A percentile compares a stretch with the other conserved stretches of the same genome.
Conservation (phyloP, 2,113 vertebrate genomes). For the Carlito syrichta region DNA sequence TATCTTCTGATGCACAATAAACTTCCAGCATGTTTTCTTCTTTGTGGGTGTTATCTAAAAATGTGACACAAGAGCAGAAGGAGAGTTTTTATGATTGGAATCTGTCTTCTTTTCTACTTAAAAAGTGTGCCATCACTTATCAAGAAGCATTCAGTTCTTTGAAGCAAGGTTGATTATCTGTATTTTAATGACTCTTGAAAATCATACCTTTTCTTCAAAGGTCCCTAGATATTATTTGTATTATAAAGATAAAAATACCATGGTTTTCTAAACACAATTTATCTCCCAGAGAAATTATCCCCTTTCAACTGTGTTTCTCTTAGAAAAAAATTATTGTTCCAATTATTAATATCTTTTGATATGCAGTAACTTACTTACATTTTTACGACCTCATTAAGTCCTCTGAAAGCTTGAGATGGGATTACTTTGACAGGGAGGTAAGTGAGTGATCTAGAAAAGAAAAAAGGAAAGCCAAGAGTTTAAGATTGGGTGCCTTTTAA, state of each 20-base stretch:
- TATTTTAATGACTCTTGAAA: slow-evolving; percentile 71
- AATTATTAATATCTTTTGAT: slow-evolving; percentile 55
- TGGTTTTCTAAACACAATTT: slow-evolving; percentile 40
- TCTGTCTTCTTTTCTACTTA: slow-evolving; percentile 55
- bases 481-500: slow-evolving; percentile 18
- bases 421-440: slow-evolving; percentile 89
- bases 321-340: slow-evolving; percentile 40
- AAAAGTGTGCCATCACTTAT: slow-evolving; percentile 57
- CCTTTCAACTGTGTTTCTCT: slow-evolving; percentile 50
- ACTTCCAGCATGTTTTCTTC: slow-evolving; percentile 55
- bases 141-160: slow-evolving; percentile 68
- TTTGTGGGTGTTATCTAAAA: slow-evolving; percentile 51
- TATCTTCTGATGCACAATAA: slow-evolving; percentile 55
- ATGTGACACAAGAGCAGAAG: slow-evolving; percentile 34
- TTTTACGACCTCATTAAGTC: slow-evolving; percentile 86
- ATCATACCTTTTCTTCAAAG: slow-evolving; percentile 65
- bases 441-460: slow-evolving; percentile 84
- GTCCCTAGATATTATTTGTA: slow-evolving; percentile 31
- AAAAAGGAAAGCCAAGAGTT: slow-evolving; percentile 59
- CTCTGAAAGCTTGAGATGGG: slow-evolving; percentile 88
- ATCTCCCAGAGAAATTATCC: slow-evolving; percentile 46
- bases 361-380: slow-evolving; percentile 86
- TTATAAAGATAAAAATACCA: slow-evolving; percentile 56
- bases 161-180: slow-evolving; percentile 63
- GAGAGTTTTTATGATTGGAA: slow-evolving; percentile 54